phyloP scores from a whole-genome alignment of 2,888 invertebrate species.

The Uloborus plumipes region DNA sequence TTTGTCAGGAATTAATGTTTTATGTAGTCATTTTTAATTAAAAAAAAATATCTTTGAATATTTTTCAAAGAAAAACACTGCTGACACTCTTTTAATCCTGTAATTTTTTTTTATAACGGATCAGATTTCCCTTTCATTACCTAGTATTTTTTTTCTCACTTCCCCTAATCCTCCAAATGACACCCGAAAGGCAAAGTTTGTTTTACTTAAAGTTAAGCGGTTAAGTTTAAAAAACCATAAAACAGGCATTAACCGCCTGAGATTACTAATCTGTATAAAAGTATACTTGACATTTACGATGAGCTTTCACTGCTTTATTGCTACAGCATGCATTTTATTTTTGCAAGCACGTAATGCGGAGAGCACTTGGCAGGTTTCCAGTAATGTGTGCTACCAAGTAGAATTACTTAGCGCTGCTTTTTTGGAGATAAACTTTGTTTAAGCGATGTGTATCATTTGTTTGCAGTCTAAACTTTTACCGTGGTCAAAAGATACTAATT shows the following conservation, averaged over 20 bases:
- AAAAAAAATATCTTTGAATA: no score
- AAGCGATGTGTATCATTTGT: not conserved
- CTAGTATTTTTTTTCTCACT: not conserved
- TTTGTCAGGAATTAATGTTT: no score
- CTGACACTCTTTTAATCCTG: not conserved
- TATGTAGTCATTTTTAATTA: no score
- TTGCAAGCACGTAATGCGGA: conserved; percentile 2
- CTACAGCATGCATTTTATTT: conserved; percentile 18
- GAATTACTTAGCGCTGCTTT: not conserved
- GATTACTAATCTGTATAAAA: conserved; percentile 48
- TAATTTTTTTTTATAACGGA: not conserved
- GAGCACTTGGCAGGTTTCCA: conserved; percentile 37
- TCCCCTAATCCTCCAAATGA: not conserved
- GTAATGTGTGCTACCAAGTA: not conserved
- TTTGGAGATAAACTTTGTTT: not conserved
- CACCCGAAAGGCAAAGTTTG: not conserved
- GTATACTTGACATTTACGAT: conserved; percentile 39
- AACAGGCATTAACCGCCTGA: conserved; percentile 26
- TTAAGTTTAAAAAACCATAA: conserved; percentile 30
- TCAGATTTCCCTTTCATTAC: not conserved
- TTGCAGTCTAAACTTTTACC: not conserved
- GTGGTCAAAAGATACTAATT: no score
- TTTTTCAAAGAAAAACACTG: no score
- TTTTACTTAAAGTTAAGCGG: conserved; percentile 25
- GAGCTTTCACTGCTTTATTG: conserved; percentile 30